phyloP scores from a whole-genome alignment of 1,140 invertebrate species.

The Drosophila pallidifrons region DNA sequence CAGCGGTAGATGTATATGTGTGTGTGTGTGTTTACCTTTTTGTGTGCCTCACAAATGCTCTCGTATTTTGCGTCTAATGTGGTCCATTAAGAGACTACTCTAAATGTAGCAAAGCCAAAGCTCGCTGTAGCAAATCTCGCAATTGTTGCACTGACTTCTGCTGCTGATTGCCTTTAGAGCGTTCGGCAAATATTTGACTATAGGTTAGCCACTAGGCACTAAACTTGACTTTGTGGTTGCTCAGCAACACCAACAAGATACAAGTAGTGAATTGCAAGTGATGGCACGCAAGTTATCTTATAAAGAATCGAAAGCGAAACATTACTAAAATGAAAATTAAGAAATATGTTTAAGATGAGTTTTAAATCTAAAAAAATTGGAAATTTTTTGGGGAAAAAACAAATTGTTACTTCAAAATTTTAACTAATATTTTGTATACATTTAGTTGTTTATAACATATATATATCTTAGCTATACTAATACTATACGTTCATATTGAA shows the following conservation, averaged over 20 bases:
- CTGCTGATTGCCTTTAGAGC: slow-evolving; percentile 53
- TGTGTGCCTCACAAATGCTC: slow-evolving; percentile 59
- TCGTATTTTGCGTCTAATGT: slow-evolving; percentile 78
- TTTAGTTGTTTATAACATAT: too few relatives aligned
- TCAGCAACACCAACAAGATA: not conserved
- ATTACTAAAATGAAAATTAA: too few relatives aligned
- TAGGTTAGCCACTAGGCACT: slow-evolving; percentile 62
- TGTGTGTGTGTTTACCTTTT: slow-evolving; percentile 68
- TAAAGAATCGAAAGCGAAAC: not conserved
- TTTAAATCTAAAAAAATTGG: too few relatives aligned
- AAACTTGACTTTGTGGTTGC: slow-evolving; percentile 46
- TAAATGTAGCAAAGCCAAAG: slow-evolving; percentile 5
- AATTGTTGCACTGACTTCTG: slow-evolving; percentile 54
- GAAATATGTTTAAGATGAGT: too few relatives aligned
- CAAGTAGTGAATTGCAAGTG: not conserved
- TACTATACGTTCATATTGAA: too few relatives aligned
- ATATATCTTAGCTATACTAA: too few relatives aligned
- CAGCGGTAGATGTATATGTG: not conserved
- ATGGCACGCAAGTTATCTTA: not conserved
- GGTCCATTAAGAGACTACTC: slow-evolving; percentile 65
- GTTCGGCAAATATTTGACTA: slow-evolving; percentile 68
- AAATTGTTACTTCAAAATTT: too few relatives aligned
- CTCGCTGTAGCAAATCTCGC: slow-evolving; percentile 1
- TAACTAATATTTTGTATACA: too few relatives aligned
- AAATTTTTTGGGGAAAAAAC: too few relatives aligned